Conservation (phyloP, 2,888 invertebrate genomes). For the Pecten maximus region DNA sequence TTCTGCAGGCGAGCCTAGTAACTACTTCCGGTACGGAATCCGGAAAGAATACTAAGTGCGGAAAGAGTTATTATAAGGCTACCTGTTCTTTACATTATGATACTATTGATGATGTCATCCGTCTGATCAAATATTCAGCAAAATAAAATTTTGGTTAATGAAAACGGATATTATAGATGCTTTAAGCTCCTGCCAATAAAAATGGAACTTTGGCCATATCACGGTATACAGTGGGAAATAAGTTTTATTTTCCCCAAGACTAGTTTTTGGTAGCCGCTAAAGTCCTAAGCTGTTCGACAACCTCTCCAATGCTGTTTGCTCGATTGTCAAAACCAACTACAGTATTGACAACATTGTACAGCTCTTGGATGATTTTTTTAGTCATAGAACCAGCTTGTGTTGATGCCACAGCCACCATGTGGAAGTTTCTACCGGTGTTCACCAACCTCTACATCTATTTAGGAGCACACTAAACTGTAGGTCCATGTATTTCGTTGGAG, state of each 20-base stretch:
- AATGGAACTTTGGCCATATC: not conserved
- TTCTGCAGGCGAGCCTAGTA: no score
- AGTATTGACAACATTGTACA: no score
- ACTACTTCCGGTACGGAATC: no score
- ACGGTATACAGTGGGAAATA: not conserved
- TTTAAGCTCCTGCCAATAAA: no score
- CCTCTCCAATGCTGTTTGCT: not conserved
- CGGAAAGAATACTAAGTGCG: no score
- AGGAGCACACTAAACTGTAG: not conserved
- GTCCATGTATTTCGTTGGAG: not conserved
- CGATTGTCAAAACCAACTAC: not conserved
- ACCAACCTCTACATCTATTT: not conserved
- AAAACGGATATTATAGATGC: no score
- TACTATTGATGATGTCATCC: conserved; percentile 22
- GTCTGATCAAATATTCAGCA: not conserved
- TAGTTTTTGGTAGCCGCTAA: conserved; percentile 16
- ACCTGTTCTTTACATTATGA: not conserved
- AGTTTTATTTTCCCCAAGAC: conserved; percentile 1
- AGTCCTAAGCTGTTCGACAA: not conserved
- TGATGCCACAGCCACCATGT: not conserved
- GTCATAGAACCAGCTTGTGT: no score
- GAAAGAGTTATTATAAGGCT: no score
- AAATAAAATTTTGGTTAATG: not conserved
- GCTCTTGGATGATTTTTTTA: no score
- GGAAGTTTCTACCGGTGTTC: not conserved